A percentile compares a stretch with the other conserved stretches of the same genome.
Conservation (phyloP, 2,113 vertebrate genomes). For the Ovis canadensis region DNA sequence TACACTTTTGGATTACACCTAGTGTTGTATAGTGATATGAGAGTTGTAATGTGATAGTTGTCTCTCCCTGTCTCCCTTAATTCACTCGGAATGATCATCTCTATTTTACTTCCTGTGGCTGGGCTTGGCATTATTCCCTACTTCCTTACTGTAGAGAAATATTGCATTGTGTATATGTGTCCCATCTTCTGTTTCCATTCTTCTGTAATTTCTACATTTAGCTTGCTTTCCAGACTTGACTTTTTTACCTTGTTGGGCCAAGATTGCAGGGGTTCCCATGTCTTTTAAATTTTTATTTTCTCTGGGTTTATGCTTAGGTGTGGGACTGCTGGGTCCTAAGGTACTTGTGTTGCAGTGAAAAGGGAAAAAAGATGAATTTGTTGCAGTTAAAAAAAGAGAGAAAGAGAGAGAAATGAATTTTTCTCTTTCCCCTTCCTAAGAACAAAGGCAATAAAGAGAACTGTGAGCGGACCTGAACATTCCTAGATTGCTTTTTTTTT, state of each 20-base stretch:
- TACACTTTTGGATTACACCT: background rate
- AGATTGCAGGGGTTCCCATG: background rate
- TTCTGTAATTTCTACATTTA: background rate
- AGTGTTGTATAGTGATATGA: background rate
- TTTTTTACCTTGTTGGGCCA: background rate
- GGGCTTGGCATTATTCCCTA: background rate
- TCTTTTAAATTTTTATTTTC: background rate
- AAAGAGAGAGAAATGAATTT: background rate
- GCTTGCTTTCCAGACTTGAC: background rate
- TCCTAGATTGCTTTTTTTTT: background rate
- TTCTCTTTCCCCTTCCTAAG: background rate
- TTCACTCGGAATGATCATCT: background rate
- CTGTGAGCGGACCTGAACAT: background rate
- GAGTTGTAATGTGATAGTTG: background rate
- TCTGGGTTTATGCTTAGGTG: background rate
- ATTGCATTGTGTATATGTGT: background rate
- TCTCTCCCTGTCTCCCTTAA: background rate
- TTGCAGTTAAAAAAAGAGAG: background rate
- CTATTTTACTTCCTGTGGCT: background rate
- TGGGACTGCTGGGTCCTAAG: background rate
- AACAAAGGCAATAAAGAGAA: background rate
- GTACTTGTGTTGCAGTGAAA: background rate
- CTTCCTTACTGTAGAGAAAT: background rate
- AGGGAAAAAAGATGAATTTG: background rate
- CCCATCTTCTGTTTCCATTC: background rate